These are phyloP conservation scores for Myoxocephalus aenaeus DNA, from an alignment of 2,797 vertebrate genomes.

Conservation along the genomic window DNA sequence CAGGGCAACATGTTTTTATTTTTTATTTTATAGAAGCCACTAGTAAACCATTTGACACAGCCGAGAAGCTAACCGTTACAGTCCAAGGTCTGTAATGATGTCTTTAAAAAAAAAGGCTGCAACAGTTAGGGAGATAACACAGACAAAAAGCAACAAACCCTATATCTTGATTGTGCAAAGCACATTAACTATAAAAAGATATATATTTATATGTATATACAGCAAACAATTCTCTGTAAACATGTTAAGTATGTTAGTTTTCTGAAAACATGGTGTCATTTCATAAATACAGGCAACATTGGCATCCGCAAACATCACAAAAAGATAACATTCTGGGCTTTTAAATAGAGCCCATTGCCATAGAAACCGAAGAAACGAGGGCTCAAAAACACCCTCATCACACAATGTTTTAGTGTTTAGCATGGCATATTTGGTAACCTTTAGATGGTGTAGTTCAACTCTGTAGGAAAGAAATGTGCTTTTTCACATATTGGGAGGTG, in stretches of 20 bases:
- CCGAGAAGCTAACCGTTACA: constrained; percentile 91
- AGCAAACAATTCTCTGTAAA: constrained; percentile 98
- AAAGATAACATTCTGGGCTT: constrained; percentile 90
- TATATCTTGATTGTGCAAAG: constrained; percentile 91
- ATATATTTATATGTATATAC: constrained; percentile 93
- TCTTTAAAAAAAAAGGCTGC: constrained; percentile 85
- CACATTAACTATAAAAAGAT: constrained; percentile 95
- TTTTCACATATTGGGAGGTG: constrained; percentile 89
- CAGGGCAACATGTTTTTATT: constrained; percentile 75
- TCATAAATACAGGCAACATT: constrained; percentile 97
- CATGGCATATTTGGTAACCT: constrained; percentile 95
- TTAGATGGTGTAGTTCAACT: constrained; percentile 89
- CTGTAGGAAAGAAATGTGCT: constrained; percentile 92
- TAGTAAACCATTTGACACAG: constrained; percentile 93
- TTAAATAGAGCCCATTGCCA: constrained; percentile 88
- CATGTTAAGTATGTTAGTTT: constrained; percentile 96
- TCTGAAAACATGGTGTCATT: constrained; percentile 92
- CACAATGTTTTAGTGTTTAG: constrained; percentile 90
- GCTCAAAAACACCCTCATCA: constrained; percentile 84
- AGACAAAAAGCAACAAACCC: constrained; percentile 88
- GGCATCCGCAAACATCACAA: constrained; percentile 94
- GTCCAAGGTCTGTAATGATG: constrained; percentile 88
- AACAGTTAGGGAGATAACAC: constrained; percentile 91
- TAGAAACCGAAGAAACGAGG: constrained; percentile 85
- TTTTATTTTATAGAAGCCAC: constrained; percentile 83